Base-by-base conservation (phyloP, 2,797 vertebrate species). In the Natrix natrix region DNA sequence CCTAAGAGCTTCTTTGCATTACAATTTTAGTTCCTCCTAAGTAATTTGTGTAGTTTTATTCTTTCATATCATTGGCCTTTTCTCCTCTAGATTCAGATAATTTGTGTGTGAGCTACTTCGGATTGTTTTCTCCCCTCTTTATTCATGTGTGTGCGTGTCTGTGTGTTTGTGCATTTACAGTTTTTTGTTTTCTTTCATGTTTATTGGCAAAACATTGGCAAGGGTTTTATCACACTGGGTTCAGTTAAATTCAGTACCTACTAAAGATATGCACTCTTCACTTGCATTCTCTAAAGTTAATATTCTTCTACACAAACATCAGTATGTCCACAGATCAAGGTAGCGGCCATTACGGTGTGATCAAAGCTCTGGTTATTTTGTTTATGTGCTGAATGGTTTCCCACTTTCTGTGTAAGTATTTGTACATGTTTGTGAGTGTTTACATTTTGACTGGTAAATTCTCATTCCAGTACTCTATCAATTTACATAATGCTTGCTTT, bases 401-500 rank as follows among this genome's bases (percentile, higher is more conserved):
- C 12, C n/a, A 32, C 63, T 69, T n/a, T 69, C 26, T 14, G 5
- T 66, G 60, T 13, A 66, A 26, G 60, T 61, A 26, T 24, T 7
- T 61, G 24, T 26, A 61, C 10, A 6, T 32, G 13, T 16, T 14
- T 69, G 13, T 69, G 5, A 5, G 28, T 66, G 61, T 63, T 26
- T 90, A 88, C 63, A 57, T 60, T 37, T 92, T 92, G 57, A 92
- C 11, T 43, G 0, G 1, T 78, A 0, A 56, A 17, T 0, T 16
- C 5, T 32, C 32, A 48, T 8, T 56, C 4, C 55, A 56, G 55
- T 56, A 56, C 55, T 56, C 13, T 56, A 56, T 22, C 22, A 59
- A 54, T 48, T 89, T 69, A 86, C 59, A n/a, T 32, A 89, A 69
- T 91, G 69, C 63, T 86, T 86, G 83, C 11, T 93, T 93, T 57